Conservation (phyloP, 2,113 vertebrate species). For the Lathamus discolor region DNA sequence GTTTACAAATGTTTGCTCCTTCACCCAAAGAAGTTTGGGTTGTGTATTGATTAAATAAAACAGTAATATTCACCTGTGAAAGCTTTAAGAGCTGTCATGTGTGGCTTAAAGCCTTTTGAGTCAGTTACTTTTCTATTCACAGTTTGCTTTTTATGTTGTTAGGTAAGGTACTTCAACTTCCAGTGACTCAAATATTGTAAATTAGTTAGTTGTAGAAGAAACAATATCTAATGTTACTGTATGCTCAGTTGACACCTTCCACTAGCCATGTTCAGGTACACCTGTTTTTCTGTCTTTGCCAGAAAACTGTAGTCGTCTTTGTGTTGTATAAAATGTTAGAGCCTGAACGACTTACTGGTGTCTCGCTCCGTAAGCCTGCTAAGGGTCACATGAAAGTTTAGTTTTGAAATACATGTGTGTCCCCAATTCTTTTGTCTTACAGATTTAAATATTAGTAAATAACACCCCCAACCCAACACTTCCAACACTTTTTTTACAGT, state of each 20-base stretch:
- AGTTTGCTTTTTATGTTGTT: neutral
- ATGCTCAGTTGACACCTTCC: neutral
- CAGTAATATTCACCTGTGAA: neutral
- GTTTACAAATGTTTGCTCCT: neutral
- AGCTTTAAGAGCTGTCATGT: neutral
- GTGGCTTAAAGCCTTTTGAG: neutral
- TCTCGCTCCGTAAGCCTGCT: neutral
- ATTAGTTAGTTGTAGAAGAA: neutral
- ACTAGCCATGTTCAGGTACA: neutral
- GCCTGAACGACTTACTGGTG: neutral
- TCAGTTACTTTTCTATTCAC: neutral
- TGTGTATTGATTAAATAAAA: neutral
- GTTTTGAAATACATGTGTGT: neutral
- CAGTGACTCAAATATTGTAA: neutral
- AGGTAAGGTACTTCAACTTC: neutral
- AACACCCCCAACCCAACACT: neutral
- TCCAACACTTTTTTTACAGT: neutral
- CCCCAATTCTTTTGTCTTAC: rapidly evolving
- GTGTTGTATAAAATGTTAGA: neutral
- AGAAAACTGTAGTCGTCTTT: neutral
- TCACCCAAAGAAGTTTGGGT: neutral
- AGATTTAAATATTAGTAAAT: neutral
- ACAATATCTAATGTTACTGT: neutral
- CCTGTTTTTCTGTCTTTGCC: neutral
- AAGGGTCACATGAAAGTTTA: neutral